A percentile compares a stretch with the other conserved stretches of the same genome.
These are phyloP conservation scores for Phrynosoma platyrhinos DNA, from an alignment of 2,113 vertebrate genomes.

Conservation along the genomic window DNA sequence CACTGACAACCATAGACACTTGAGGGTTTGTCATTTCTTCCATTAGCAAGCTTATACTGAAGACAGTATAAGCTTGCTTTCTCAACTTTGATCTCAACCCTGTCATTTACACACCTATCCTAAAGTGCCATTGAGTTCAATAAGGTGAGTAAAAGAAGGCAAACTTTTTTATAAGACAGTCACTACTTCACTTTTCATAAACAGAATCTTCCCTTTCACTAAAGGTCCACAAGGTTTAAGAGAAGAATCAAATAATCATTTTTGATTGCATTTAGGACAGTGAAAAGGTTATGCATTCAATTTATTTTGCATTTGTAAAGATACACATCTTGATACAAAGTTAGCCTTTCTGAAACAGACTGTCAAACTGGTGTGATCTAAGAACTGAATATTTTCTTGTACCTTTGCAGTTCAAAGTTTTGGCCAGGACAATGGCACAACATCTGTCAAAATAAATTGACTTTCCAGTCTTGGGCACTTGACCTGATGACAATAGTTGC, in stretches of 20 bases:
- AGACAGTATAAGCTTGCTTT: neutral
- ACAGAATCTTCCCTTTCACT: neutral
- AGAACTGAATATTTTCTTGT: neutral
- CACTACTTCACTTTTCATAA: no score
- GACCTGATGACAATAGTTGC: neutral
- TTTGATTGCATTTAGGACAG: neutral
- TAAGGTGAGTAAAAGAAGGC: no score
- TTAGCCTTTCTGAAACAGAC: neutral
- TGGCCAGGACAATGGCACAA: neutral
- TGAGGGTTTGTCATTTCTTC: neutral
- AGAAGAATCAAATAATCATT: neutral
- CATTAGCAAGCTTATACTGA: neutral
- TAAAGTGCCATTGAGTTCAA: neutral
- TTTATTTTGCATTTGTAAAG: neutral
- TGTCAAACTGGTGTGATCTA: neutral
- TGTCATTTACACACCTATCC: neutral
- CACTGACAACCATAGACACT: fast-evolving
- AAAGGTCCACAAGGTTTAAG: neutral
- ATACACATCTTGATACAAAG: neutral
- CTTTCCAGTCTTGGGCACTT: neutral
- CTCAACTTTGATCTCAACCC: neutral
- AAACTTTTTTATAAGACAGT: no score
- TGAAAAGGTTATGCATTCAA: neutral
- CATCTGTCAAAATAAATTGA: neutral
- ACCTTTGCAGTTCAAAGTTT: neutral